Base-by-base conservation (phyloP, 1,140 invertebrate genomes). In the Globodera rostochiensis region DNA sequence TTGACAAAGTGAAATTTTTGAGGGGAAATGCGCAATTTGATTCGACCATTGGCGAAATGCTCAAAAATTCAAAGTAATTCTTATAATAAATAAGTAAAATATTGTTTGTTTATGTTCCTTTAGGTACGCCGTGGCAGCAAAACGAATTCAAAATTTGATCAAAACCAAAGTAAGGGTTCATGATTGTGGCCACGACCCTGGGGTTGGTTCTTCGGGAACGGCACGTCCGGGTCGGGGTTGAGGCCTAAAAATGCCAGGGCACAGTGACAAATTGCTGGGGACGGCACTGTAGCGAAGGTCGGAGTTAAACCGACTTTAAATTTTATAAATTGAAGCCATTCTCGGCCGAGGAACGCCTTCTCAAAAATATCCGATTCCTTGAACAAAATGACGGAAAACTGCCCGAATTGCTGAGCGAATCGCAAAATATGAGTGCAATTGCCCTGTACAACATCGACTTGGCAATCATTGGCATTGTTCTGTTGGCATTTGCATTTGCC, bases 341-440 rank as follows among this genome's bases (percentile, higher is more conserved):
- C 47, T 75, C 80, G 19, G 73, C 84, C 11, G 50, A 84, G 45
- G 84, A 84, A 57, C 83, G 83, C 19, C 67, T 84, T 4, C 11
- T 60, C 53, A 47, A 85, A 11, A 75, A 25, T 9, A 85, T 85
- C 36, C 66, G 74, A 9, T 84, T 84, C 45, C 73, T 84, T 11
- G 83, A 83, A 73, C 13, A 73, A 53, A 80, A 84, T 25, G 83
- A 21, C 25, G 82, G 82, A 75, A 66, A 74, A 46, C 64, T 83
- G 64, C 82, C 82, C 36, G 82, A 83, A 66, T 79, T 83, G 53
- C 13, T 85, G 25, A 76, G 82, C 47, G 79, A 80, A 74, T 73
- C 71, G 11, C 19, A 76, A 73, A 73, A 80, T 60, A 73, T 80
- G 79, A 25, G 79, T n/a, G 21, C 50, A 49, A 66, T 80, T 36